Evolutionary conservation across 2,888 invertebrate genomes (phyloP).

Genomic region (Opisthograptis luteolata): DNA sequence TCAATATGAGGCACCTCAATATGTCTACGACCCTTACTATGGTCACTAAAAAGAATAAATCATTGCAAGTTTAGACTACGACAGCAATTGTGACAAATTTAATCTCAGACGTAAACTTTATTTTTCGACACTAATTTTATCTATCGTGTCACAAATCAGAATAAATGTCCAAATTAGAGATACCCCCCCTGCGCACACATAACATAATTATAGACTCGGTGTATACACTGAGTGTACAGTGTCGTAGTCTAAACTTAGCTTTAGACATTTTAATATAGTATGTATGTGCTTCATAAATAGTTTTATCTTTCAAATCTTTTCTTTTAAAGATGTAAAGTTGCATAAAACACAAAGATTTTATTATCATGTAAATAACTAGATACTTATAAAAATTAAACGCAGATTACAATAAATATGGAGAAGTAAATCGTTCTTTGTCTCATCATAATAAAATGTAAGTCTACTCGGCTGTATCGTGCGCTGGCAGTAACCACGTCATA

Average conservation of each 20-base stretch:
- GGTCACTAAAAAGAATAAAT: constrained; percentile 55
- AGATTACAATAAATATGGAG: neutral
- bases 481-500: constrained; percentile 61
- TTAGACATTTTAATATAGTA: neutral
- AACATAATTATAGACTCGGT: neutral
- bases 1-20: constrained; percentile 39
- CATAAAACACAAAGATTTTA: constrained; percentile 9
- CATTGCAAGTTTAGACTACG: no score
- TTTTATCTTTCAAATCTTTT: constrained; percentile 47
- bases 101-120: no score
- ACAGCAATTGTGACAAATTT: no score
- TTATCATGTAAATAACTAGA: no score
- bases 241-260: no score
- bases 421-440: constrained; percentile 47
- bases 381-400: neutral
- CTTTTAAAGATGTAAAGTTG: constrained; percentile 41
- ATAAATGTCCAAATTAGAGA: no score
- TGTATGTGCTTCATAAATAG: neutral
- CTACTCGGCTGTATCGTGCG: constrained; percentile 43
- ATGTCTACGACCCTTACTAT: constrained; percentile 69
- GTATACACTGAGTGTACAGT: neutral
- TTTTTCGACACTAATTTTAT: no score
- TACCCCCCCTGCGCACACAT: no score
- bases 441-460: constrained; percentile 42
- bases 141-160: no score